Base-by-base conservation (phyloP, 2,888 invertebrate genomes). In the Campopleginae sp. region DNA sequence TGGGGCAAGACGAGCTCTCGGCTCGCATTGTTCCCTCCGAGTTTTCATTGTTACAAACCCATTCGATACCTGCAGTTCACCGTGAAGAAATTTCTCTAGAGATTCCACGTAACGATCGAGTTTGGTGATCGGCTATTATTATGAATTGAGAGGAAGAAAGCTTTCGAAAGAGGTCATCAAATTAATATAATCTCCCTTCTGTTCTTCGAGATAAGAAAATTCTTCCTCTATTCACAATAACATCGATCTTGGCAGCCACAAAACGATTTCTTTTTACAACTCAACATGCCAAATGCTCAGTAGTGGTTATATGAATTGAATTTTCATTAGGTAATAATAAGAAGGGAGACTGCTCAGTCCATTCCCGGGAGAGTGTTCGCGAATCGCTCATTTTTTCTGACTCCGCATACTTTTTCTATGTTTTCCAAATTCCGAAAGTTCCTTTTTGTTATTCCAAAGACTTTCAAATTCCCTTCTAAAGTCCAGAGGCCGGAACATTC, bases 21-120 rank as follows among this genome's bases (percentile, higher is more conserved):
- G n/a, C 48, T 81, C 75, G 66, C 66, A 84, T 84, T 84, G 84
- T 84, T 84, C 80, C 61, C 66, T 44, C 38, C 44, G 51, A 84
- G 72, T 78, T 77, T 66, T 74, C 84, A 84, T 84, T 81, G 77
- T 84, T 80, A 63, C 65, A 72, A 72, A 66, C 75, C 51, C 61
- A 75, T 80, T 84, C 81, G 80, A 68, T 72, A 74, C 61, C 54
- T 66, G 31, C 84, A 84, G 65, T 71, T 77, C 61, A 74, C 75
- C 78, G 66, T 63, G 65, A 33, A 65, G 70, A 80, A 80, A 84
- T 80, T 75, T 75, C 17, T 58, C 19, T 31, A 58, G 33, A 46
- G 72, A 70, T 79, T 83, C 80, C 48, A 83, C 75, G 58, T 68
- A 66, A 66, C 68, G 58, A 54, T 31, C 2, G 68, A 44, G 42